Conservation (phyloP, 2,888 invertebrate genomes). For the Orthosia incerta region DNA sequence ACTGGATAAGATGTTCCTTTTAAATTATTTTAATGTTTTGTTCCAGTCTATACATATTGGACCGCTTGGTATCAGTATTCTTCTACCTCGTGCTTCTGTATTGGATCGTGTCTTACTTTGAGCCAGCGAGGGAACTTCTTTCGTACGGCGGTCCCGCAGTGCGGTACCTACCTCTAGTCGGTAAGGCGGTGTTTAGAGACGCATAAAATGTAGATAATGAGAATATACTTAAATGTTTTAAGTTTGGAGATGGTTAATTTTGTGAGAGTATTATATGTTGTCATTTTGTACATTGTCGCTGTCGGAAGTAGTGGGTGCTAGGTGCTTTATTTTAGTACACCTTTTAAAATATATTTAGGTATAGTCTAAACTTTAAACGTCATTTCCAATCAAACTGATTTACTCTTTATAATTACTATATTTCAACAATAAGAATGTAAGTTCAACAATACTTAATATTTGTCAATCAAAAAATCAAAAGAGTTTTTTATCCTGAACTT, state of each 20-base stretch:
- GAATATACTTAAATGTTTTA: background rate
- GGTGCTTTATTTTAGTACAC: slow-evolving; percentile 25
- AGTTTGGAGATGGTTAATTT: slow-evolving; percentile 11
- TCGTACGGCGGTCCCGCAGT: slow-evolving; percentile 81
- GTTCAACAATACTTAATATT: background rate
- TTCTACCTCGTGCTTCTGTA: slow-evolving; percentile 88
- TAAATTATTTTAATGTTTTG: background rate
- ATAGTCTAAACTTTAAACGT: slow-evolving; percentile 13
- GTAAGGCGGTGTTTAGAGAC: slow-evolving; percentile 81
- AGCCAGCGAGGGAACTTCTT: slow-evolving; percentile 76
- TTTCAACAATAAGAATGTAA: slow-evolving; percentile 5
- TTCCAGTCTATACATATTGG: slow-evolving; percentile 90
- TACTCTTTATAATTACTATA: background rate
- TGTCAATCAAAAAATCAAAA: too few species aligned
- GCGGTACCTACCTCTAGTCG: slow-evolving; percentile 82
- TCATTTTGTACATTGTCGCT: background rate
- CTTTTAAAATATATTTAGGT: background rate
- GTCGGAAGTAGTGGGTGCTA: slow-evolving; percentile 11
- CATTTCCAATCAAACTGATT: background rate
- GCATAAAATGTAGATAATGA: slow-evolving; percentile 15
- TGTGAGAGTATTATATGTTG: slow-evolving; percentile 10
- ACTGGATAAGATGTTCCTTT: background rate
- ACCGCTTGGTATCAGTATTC: slow-evolving; percentile 85
- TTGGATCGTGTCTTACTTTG: slow-evolving; percentile 80
- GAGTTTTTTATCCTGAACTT: too few species aligned